Base-by-base conservation (phyloP, 2,797 vertebrate genomes). In the Okamejei kenojei region DNA sequence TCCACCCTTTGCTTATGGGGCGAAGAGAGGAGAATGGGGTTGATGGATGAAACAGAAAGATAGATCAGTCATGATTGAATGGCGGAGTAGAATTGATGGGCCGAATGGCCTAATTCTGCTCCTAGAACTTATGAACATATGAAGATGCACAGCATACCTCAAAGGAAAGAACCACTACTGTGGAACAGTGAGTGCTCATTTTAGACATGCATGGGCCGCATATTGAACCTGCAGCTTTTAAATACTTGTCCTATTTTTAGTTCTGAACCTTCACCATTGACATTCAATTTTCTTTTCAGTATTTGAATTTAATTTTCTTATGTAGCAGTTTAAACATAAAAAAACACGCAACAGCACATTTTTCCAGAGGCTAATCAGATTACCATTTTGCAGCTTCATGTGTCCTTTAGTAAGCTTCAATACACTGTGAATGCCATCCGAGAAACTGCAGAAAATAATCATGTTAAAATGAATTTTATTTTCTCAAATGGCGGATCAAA, bases 381-480 rank as follows among this genome's bases (percentile, higher is more conserved):
- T 71, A 38, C 21, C 17, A 38, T 38, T 26, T 90, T 68, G 35
- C 19, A 71, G 35, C 9, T 90, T 71, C 15, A 7, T 90, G 26
- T 68, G 84, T 35, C 29, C 63, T 71, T 68, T 71, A 35, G n/a
- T 26, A 8, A 63, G 65, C n/a, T 38, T n/a, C 17, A 88, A 35
- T n/a, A 1, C 58, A 65, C 61, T 68, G 26, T 65, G 61, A 63
- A 32, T 35, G 13, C 29, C 63, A 84, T 11, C 1, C n/a, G 58
- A 68, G 82, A 86, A 32, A 32, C 61, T n/a, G n/a, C n/a, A 19
- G 84, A 68, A 88, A 65, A 61, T 65, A 35, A 29, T 58, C 45
- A 61, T 23, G 63, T 88, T 88, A 65, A 88, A 88, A 88, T 88
- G 29, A 63, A 63, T 68, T 88, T 35, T 65, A 88, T 65, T 88